These are phyloP conservation scores for Chiridota heheva DNA, from an alignment of 35 echinoderm and acorn worm species.

Conservation along the genomic window DNA sequence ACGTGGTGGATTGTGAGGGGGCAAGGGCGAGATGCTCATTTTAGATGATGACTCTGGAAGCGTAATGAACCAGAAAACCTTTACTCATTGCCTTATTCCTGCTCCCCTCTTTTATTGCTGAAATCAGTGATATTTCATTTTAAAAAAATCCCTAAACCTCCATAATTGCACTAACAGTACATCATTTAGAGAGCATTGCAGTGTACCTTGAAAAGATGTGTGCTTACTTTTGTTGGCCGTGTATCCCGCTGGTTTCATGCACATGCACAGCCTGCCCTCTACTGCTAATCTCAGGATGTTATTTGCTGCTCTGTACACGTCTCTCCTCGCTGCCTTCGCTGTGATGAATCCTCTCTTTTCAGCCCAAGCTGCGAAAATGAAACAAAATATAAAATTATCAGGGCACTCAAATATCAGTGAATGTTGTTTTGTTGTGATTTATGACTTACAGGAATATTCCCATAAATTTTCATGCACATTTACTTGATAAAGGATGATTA, in stretches of 20 bases:
- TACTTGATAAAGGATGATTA: no score
- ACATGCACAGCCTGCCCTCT: conserved; percentile 90
- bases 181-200: neutral
- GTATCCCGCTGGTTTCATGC: conserved; percentile 86
- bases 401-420: no score
- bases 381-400: neutral
- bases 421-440: no score
- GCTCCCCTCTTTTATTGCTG: neutral
- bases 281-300: conserved; percentile 86
- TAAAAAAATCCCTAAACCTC: neutral
- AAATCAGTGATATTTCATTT: neutral
- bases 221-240: conserved; percentile 77
- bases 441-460: no score
- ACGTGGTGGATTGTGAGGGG: no score
- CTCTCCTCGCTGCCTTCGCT: conserved; percentile 85
- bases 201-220: neutral
- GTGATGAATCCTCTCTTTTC: conserved; percentile 95
- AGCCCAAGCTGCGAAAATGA: conserved; percentile 71
- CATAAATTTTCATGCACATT: no score
- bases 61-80: neutral
- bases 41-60: neutral
- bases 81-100: neutral
- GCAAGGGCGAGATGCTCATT: no score
- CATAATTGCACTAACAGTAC: neutral
- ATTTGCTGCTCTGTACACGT: conserved; percentile 92